These are phyloP conservation scores for Orchesella cincta DNA, from an alignment of 1,140 invertebrate species.

Conservation along the genomic window DNA sequence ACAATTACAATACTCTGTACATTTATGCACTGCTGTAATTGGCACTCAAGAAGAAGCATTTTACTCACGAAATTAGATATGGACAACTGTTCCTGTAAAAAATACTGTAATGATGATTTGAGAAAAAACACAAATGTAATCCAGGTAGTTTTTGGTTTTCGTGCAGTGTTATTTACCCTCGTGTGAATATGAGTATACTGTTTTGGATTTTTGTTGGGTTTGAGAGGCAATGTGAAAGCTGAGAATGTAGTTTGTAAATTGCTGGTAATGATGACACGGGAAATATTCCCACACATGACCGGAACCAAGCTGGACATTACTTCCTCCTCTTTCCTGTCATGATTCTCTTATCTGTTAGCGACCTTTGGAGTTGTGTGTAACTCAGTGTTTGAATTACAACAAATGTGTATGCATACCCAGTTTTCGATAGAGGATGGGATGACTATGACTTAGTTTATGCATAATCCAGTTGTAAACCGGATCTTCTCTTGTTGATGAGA, in stretches of 20 bases:
- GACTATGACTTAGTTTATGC: too few species aligned
- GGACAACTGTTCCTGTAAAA: slow-evolving; percentile 6
- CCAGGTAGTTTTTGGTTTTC: too few species aligned
- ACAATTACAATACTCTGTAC: too few species aligned
- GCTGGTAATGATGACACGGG: slow-evolving; percentile 8
- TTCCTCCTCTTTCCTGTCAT: slow-evolving; percentile 17
- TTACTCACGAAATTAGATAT: background rate
- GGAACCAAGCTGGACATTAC: slow-evolving; percentile 19
- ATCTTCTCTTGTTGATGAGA: background rate
- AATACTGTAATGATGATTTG: slow-evolving; percentile 6
- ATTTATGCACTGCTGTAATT: too few species aligned
- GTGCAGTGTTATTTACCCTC: too few species aligned
- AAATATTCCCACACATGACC: slow-evolving; percentile 20
- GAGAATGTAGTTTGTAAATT: too few species aligned
- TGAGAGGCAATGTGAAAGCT: too few species aligned
- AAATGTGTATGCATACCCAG: background rate
- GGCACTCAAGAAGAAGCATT: too few species aligned
- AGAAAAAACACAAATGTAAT: background rate
- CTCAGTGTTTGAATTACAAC: background rate
- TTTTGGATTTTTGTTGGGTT: too few species aligned
- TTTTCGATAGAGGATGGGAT: background rate
- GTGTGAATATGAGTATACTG: too few species aligned
- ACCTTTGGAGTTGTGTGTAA: slow-evolving; percentile 4
- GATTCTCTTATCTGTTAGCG: slow-evolving; percentile 16
- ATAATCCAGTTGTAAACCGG: background rate